These are phyloP conservation scores for Dolichomitus sp. DNA, from an alignment of 2,888 invertebrate genomes.

Conservation along the genomic window DNA sequence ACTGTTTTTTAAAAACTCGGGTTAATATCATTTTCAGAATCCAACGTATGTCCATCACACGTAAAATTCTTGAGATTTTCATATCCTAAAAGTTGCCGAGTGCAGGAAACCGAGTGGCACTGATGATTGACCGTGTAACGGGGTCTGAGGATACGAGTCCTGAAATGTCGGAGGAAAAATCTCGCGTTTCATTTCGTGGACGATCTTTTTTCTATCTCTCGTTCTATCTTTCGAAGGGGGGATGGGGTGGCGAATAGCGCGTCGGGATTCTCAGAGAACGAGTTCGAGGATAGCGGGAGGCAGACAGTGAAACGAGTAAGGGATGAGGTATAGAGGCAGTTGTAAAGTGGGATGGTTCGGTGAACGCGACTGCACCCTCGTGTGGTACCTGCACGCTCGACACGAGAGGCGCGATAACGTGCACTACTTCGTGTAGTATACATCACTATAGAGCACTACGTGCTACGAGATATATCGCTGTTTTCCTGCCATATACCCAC, in stretches of 20 bases:
- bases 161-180: constrained; percentile 23
- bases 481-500: constrained; percentile 36
- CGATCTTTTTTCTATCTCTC: constrained; percentile 16
- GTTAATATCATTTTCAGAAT: neutral
- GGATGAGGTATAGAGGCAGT: constrained; percentile 50
- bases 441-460: constrained; percentile 23
- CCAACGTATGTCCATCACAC: neutral
- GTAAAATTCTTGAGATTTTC: neutral
- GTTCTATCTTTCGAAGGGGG: constrained; percentile 30
- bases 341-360: constrained; percentile 60
- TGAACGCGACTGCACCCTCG: constrained; percentile 33
- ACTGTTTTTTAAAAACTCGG: no score
- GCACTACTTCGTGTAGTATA: constrained; percentile 33
- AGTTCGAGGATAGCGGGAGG: constrained; percentile 36
- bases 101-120: neutral
- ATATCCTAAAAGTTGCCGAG: neutral
- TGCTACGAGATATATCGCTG: constrained; percentile 56
- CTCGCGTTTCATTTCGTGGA: constrained; percentile 35
- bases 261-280: constrained; percentile 49
- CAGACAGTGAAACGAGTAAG: constrained; percentile 30
- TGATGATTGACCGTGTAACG: constrained; percentile 31
- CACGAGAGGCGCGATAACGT: constrained; percentile 62
- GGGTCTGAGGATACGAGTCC: neutral
- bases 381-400: constrained; percentile 46
- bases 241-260: constrained; percentile 45